Base-by-base conservation (phyloP, 2,113 vertebrate species). In the Amia ocellicauda region DNA sequence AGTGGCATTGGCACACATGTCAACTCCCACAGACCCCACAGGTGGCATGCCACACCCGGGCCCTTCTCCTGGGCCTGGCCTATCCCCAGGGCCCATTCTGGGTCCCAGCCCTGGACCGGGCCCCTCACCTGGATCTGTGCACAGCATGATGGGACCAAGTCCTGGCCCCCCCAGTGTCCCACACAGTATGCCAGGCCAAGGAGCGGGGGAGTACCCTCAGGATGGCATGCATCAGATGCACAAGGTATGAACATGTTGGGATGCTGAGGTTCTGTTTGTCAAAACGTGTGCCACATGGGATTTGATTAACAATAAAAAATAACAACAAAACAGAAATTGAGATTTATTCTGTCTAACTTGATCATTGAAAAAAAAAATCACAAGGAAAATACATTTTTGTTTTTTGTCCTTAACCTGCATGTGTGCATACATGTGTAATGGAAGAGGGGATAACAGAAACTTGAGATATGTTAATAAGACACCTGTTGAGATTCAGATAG, bases 131-230 rank as follows among this genome's bases (percentile, higher is more conserved):
- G 89, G 96, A 69, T 97, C 97, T 3, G 96, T 97, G 61, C 97
- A 99, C 85, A 97, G 94, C 58, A 98, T 98, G 94, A 97, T 98
- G 95, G 97, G 97, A 60, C 94, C 95, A 7, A 98, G 95, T 76
- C 96, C 97, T 40, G 95, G 97, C 64, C 95, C 97, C 0, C 93
- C 96, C 8, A 96, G 88, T 17, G 92, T 92, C 24, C 83, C 91
- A 0, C 95, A 97, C 50, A 71, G 89, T 42, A 87, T 98, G 78
- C 90, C 93, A 1, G 67, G 87, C 1, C 93, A 94, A 81, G 93
- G 90, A 0, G 81, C 91, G 27, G 77, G 87, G 3, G 97, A 98
- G 63, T 99, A 93, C 75, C 82, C 92, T 24, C 95, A 94, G 77
- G 96, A 99, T 55, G 72, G 86, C 78, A 91, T 97, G 82, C 94